Percentiles rank a stretch among this genome's conserved stretches.
These are phyloP conservation scores for Brachionus plicatilis DNA, from an alignment of 1,140 invertebrate species.

Conservation along the genomic window DNA sequence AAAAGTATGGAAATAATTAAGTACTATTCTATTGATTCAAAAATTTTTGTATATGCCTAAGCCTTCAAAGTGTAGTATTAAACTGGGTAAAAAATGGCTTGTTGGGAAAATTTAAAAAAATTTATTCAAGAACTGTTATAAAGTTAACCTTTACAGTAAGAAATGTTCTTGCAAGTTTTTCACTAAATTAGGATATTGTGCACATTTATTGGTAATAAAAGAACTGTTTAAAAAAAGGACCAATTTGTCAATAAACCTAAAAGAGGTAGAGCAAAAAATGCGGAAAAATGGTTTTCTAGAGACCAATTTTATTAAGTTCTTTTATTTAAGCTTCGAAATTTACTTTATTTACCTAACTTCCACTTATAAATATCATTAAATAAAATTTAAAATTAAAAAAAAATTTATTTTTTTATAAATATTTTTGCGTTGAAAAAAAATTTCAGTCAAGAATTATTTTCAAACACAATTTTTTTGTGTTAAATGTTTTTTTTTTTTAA, in stretches of 20 bases:
- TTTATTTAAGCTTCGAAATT: neutral
- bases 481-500: no score
- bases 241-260: neutral
- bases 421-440: neutral
- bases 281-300: conserved; percentile 2
- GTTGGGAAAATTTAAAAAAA: neutral
- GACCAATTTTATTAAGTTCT: neutral
- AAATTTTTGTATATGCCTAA: neutral
- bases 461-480: no score
- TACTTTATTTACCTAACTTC: neutral
- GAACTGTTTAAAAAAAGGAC: neutral
- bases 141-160: neutral
- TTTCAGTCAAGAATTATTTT: no score
- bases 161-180: neutral
- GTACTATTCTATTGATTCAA: conserved; percentile 1
- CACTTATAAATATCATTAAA: neutral
- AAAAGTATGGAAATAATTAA: neutral
- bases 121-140: neutral
- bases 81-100: no score
- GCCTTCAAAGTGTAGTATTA: no score
- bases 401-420: neutral
- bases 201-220: neutral
- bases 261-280: neutral
- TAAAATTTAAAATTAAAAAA: neutral
- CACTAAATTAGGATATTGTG: neutral